phyloP scores from a whole-genome alignment of 2,797 vertebrate genomes.

The Acanthurus leucopareius region DNA sequence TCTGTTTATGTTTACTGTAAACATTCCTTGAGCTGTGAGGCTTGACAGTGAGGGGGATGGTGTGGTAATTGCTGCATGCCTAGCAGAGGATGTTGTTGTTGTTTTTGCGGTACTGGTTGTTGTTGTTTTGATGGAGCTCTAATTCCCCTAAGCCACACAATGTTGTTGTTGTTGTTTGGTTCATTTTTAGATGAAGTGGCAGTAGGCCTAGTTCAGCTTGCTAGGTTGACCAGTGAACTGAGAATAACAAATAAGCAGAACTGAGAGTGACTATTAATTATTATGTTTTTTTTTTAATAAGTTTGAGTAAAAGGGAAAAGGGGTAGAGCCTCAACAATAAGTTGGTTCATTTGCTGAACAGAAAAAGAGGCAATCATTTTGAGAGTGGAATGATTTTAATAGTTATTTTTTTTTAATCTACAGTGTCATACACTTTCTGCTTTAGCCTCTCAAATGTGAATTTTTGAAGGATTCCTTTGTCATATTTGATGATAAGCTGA shows the following conservation, averaged over 20 bases:
- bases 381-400: background rate
- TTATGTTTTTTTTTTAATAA: background rate
- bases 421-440: background rate
- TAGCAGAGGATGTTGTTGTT: constrained; percentile 77
- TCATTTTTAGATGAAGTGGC: constrained; percentile 64
- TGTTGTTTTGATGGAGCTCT: constrained; percentile 75
- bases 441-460: background rate
- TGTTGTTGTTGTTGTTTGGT: constrained; percentile 57
- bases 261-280: background rate
- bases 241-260: constrained; percentile 41
- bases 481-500: background rate
- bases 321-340: background rate
- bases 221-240: constrained; percentile 32
- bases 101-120: constrained; percentile 69
- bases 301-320: background rate
- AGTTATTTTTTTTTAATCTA: no score
- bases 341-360: background rate
- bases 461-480: background rate
- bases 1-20: constrained; percentile 89
- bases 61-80: constrained; percentile 78
- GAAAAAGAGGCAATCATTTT: background rate
- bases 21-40: constrained; percentile 81
- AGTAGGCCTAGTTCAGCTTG: constrained; percentile 34
- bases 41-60: constrained; percentile 72
- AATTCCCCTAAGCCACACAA: constrained; percentile 66